phyloP scores from a whole-genome alignment of 2,113 vertebrate species.

The Odobenus rosmarus region DNA sequence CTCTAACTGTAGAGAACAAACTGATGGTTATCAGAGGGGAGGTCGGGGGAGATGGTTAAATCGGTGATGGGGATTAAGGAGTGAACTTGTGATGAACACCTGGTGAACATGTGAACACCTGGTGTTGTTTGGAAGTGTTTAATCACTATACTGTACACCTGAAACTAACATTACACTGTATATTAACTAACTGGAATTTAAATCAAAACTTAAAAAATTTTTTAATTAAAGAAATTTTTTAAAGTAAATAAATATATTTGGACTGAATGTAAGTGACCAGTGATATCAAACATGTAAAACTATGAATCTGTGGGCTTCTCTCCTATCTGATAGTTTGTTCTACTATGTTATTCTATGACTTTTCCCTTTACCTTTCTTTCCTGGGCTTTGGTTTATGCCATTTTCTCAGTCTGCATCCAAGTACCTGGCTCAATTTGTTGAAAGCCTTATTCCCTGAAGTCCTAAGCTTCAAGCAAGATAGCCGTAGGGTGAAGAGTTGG shows the following conservation, averaged over 20 bases:
- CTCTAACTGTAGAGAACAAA: neutral
- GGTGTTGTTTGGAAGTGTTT: neutral
- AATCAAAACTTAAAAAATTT: neutral
- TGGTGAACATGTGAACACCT: neutral
- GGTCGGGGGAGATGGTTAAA: neutral
- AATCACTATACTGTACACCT: neutral
- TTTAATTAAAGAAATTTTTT: neutral
- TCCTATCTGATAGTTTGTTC: neutral
- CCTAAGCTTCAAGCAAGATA: neutral
- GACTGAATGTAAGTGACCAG: neutral
- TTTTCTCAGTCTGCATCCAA: neutral
- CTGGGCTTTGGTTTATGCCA: neutral
- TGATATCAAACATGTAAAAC: neutral
- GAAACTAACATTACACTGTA: neutral
- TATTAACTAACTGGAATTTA: neutral
- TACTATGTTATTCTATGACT: neutral
- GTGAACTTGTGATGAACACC: neutral
- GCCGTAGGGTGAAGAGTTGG: neutral
- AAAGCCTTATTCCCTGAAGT: neutral
- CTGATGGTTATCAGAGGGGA: neutral
- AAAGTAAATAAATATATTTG: neutral
- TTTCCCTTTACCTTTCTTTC: neutral
- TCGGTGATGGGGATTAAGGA: neutral
- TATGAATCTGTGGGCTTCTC: neutral
- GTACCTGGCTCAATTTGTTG: neutral